These are phyloP conservation scores for Cephonodes hylas DNA, from an alignment of 2,888 invertebrate species.

Conservation along the genomic window DNA sequence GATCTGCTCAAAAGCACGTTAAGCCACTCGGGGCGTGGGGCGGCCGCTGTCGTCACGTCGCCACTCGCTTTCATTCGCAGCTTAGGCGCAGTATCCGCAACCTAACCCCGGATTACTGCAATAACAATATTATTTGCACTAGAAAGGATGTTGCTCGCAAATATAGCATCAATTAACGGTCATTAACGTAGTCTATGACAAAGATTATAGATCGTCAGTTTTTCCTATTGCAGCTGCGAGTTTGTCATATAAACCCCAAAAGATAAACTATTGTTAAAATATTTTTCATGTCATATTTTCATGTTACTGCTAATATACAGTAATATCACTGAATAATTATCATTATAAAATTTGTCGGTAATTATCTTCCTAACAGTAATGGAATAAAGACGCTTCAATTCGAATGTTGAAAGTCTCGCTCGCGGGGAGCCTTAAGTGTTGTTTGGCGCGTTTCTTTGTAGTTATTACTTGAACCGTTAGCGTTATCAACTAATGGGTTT, in stretches of 20 bases:
- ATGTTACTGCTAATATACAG: too few relatives aligned
- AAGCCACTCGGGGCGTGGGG: not conserved
- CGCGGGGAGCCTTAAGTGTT: not conserved
- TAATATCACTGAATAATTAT: too few relatives aligned
- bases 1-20: constrained; percentile 2
- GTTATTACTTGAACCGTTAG: not conserved
- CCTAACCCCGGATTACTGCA: not conserved
- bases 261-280: too few relatives aligned
- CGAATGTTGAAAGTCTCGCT: not conserved
- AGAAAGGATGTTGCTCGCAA: not conserved
- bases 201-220: too few relatives aligned
- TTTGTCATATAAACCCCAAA: too few relatives aligned
- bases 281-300: too few relatives aligned
- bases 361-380: too few relatives aligned
- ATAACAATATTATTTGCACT: not conserved
- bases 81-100: not conserved
- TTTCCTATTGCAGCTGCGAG: too few relatives aligned
- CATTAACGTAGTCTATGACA: too few relatives aligned
- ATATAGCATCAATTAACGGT: too few relatives aligned
- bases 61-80: not conserved
- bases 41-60: not conserved
- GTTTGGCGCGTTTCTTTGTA: not conserved
- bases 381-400: not conserved
- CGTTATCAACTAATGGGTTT: not conserved
- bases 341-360: too few relatives aligned